phyloP scores from a whole-genome alignment of 2,113 vertebrate species.

The Austrofundulus limnaeus region DNA sequence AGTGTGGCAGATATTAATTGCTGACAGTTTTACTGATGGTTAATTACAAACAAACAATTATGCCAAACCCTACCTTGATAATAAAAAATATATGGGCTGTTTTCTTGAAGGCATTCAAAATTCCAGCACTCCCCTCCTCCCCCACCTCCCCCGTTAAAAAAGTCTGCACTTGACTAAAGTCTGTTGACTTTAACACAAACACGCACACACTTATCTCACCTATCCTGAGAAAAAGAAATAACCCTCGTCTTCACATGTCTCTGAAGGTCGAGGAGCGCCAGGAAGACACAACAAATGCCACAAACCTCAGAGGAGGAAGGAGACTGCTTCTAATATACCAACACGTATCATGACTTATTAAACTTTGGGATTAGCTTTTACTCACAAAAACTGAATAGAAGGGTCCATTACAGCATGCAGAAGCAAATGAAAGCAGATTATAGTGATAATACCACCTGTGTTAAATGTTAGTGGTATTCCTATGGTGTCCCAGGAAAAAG shows the following conservation, averaged over 20 bases:
- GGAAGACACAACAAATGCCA: slow-evolving; percentile 62
- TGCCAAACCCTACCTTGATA: too few species aligned
- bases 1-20: too few species aligned
- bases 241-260: slow-evolving; percentile 36
- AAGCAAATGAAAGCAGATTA: slow-evolving; percentile 12
- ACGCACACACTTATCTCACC: too few species aligned
- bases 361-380: slow-evolving; percentile 36
- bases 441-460: slow-evolving; percentile 35
- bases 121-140: slow-evolving; percentile 58
- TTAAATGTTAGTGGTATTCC: slow-evolving; percentile 6
- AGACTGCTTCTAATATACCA: slow-evolving; percentile 33
- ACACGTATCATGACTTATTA: slow-evolving; percentile 29
- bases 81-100: slow-evolving; percentile 37
- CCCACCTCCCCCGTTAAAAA: slow-evolving; percentile 35
- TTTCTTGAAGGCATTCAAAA: slow-evolving; percentile 67
- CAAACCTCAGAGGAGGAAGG: slow-evolving; percentile 45
- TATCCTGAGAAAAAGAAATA: slow-evolving; percentile 31
- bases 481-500: slow-evolving; percentile 16
- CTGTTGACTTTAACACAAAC: not conserved
- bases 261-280: slow-evolving; percentile 37
- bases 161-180: slow-evolving; percentile 8
- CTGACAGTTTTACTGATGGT: too few species aligned
- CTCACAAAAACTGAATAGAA: slow-evolving; percentile 37
- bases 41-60: too few species aligned
- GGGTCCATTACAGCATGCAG: slow-evolving; percentile 47